Evolutionary conservation across 2,888 invertebrate genomes (phyloP).

Genomic region (Plagiodera versicolora): DNA sequence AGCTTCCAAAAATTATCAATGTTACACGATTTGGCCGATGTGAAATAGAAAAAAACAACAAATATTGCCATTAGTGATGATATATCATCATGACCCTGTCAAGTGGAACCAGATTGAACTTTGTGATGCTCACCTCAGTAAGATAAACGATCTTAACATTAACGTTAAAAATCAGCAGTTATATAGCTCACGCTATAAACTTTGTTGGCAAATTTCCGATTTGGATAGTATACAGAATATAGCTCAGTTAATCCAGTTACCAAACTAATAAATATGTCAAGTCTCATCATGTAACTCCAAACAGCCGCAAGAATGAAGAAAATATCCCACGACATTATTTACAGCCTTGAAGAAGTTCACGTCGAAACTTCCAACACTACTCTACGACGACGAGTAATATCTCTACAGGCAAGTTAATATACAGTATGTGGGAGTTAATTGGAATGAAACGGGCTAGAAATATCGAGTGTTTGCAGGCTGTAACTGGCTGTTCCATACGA

Average conservation of each 20-base stretch:
- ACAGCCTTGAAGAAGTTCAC: conserved; percentile 12
- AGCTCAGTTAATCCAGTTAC: background rate
- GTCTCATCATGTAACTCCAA: background rate
- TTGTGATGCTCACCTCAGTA: background rate
- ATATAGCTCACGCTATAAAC: background rate
- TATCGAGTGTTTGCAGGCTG: conserved; percentile 26
- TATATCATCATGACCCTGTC: no score
- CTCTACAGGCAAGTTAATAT: conserved; percentile 31
- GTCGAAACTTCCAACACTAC: conserved; percentile 19
- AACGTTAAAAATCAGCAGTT: no score
- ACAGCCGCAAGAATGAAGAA: background rate
- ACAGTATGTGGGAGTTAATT: conserved; percentile 28
- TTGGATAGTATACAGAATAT: background rate
- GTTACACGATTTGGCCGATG: no score
- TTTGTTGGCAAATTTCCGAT: background rate
- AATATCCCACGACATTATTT: conserved; percentile 7
- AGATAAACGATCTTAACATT: background rate
- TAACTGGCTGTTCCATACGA: conserved; percentile 31
- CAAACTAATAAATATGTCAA: conserved; percentile 1
- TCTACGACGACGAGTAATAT: conserved; percentile 17
- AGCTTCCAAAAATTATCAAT: no score
- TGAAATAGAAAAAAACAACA: no score
- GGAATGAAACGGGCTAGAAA: conserved; percentile 15
- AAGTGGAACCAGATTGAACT: no score
- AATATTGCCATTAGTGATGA: no score